phyloP scores from a whole-genome alignment of 1,140 invertebrate species.

The Drosophila chauvacae region DNA sequence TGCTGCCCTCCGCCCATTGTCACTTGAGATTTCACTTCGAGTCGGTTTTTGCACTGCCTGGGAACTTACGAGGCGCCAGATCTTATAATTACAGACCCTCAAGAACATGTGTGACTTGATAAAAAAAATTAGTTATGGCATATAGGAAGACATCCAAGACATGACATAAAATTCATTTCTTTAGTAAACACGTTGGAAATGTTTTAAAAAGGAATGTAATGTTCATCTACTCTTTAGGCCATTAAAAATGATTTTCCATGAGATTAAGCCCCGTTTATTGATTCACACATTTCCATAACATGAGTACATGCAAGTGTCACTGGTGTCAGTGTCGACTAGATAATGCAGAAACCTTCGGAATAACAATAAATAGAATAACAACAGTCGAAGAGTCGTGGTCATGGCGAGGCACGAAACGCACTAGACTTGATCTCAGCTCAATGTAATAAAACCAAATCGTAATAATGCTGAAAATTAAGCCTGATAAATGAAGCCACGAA shows the following conservation, averaged over 20 bases:
- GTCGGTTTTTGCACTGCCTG: conserved; percentile 35
- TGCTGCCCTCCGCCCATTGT: conserved; percentile 6
- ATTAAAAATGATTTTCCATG: conserved; percentile 1
- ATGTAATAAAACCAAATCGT: conserved; percentile 27
- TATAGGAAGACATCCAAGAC: background rate
- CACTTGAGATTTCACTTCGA: conserved; percentile 15
- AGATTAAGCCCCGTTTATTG: conserved; percentile 9
- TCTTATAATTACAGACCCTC: conserved; percentile 8
- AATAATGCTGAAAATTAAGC: conserved; percentile 57
- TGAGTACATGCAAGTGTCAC: conserved; percentile 32
- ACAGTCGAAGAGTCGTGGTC: conserved; percentile 42
- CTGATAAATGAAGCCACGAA: conserved; percentile 57
- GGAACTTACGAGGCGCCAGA: conserved; percentile 44
- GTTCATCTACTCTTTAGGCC: too few relatives aligned
- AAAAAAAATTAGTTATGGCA: too few relatives aligned
- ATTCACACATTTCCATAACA: conserved; percentile 18
- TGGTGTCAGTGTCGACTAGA: conserved; percentile 36
- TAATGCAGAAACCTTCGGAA: conserved; percentile 51
- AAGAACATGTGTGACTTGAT: conserved; percentile 2
- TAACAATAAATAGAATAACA: conserved; percentile 52
- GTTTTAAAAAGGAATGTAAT: background rate
- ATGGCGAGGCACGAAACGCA: conserved; percentile 15
- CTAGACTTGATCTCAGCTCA: conserved; percentile 24
- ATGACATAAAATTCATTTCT: background rate
- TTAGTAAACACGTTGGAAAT: background rate